phyloP scores from a whole-genome alignment of 2,113 vertebrate species.

The Cinclus cinclus region DNA sequence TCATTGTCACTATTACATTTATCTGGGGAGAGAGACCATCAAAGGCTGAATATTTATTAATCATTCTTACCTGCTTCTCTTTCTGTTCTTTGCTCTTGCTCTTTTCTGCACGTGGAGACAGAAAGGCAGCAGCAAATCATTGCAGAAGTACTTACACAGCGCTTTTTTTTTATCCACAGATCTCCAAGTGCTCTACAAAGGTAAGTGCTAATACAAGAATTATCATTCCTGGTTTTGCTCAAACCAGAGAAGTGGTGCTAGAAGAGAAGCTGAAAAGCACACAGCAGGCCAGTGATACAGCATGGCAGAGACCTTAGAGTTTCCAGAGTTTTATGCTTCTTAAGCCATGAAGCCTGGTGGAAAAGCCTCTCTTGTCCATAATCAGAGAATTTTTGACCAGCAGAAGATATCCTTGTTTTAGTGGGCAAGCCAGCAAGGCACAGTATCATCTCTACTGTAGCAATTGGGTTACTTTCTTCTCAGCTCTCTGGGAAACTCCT shows the following conservation, averaged over 20 bases:
- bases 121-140: background rate
- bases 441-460: background rate
- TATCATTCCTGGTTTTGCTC: background rate
- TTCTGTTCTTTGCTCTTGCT: background rate
- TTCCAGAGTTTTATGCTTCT: background rate
- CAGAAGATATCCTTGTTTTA: background rate
- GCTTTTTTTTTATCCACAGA: background rate
- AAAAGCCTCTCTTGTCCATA: background rate
- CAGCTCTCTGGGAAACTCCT: background rate
- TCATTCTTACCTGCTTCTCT: conserved; percentile 11
- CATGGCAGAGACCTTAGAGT: background rate
- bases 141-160: background rate
- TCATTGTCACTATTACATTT: background rate
- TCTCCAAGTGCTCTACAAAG: background rate
- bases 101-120: background rate
- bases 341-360: background rate
- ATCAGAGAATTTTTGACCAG: background rate
- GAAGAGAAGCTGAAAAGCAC: background rate
- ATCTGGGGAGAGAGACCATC: background rate
- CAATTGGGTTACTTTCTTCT: background rate
- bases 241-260: background rate
- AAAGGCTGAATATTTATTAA: conserved; percentile 7
- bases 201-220: background rate
- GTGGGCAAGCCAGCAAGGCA: background rate
- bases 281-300: background rate